Evolutionary conservation across 2,888 invertebrate species (phyloP).

Genomic region (Sinelater perroti): DNA sequence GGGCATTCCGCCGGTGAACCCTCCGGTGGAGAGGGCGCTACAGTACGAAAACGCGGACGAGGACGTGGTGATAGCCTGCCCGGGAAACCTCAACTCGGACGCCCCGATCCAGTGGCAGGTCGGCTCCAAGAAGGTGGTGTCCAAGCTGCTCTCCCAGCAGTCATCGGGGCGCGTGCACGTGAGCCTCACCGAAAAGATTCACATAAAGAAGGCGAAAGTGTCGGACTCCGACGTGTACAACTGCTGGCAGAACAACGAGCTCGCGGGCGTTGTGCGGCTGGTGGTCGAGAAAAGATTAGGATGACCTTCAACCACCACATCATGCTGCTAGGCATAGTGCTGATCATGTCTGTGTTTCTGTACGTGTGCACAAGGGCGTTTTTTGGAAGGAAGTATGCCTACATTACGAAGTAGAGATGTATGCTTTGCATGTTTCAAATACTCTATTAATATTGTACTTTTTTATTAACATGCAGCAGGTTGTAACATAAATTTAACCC

Average conservation of each 20-base stretch:
- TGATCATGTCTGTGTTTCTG: constrained; percentile 58
- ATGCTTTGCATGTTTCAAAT: too few relatives aligned
- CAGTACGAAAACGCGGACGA: constrained; percentile 58
- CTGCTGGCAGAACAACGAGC: constrained; percentile 70
- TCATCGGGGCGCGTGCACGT: constrained; percentile 67
- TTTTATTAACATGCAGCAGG: too few relatives aligned
- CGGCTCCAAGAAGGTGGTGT: constrained; percentile 62
- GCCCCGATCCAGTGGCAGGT: constrained; percentile 67
- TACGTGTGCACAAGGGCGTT: constrained; percentile 61
- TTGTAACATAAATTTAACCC: too few relatives aligned
- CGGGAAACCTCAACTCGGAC: constrained; percentile 63
- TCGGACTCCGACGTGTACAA: constrained; percentile 70
- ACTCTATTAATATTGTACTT: too few relatives aligned
- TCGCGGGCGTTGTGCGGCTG: constrained; percentile 70
- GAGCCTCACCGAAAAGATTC: constrained; percentile 66
- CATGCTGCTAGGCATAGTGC: constrained; percentile 59
- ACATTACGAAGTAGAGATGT: not conserved
- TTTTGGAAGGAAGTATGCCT: constrained; percentile 55
- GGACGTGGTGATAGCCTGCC: constrained; percentile 60
- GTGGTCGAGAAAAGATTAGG: constrained; percentile 62
- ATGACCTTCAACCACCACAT: constrained; percentile 62
- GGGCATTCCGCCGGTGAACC: constrained; percentile 61
- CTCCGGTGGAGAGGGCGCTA: constrained; percentile 58
- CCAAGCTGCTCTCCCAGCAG: constrained; percentile 60
- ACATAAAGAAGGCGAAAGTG: constrained; percentile 63